phyloP scores from a whole-genome alignment of 2,888 invertebrate species.

The Odontocerum albicorne region DNA sequence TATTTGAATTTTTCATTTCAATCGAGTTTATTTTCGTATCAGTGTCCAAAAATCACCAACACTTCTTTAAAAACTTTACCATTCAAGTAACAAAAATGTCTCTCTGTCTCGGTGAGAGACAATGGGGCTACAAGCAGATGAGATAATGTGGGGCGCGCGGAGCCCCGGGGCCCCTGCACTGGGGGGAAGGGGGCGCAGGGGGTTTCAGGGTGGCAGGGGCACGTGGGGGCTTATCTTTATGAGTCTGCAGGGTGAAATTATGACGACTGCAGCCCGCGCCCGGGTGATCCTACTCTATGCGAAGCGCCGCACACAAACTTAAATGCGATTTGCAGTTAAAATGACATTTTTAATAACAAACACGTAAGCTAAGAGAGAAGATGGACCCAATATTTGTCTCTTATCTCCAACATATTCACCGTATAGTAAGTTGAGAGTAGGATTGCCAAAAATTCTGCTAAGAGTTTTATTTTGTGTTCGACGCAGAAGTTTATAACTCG shows the following conservation, averaged over 20 bases:
- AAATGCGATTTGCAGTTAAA: constrained; percentile 35
- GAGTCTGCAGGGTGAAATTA: constrained; percentile 61
- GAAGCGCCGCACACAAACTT: constrained; percentile 26
- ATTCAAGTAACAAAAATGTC: too few relatives aligned
- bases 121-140: constrained; percentile 24
- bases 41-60: too few relatives aligned
- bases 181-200: constrained; percentile 21
- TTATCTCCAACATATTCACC: too few relatives aligned
- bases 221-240: constrained; percentile 55
- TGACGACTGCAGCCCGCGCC: constrained; percentile 52
- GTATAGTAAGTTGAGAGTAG: too few relatives aligned
- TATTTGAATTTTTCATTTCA: too few relatives aligned
- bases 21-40: too few relatives aligned
- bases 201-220: constrained; percentile 39
- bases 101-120: constrained; percentile 25
- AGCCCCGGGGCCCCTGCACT: constrained; percentile 16
- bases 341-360: constrained; percentile 26
- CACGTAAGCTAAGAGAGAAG: neutral
- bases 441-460: too few relatives aligned
- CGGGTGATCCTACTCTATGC: constrained; percentile 32
- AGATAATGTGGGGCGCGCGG: constrained; percentile 33
- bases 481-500: too few relatives aligned
- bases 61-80: too few relatives aligned
- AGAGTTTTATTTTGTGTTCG: too few relatives aligned
- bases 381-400: too few relatives aligned